A percentile compares a stretch with the other conserved stretches of the same genome.
Evolutionary conservation across 2,888 invertebrate species (phyloP).

Genomic region (Ametastegia equiseti): DNA sequence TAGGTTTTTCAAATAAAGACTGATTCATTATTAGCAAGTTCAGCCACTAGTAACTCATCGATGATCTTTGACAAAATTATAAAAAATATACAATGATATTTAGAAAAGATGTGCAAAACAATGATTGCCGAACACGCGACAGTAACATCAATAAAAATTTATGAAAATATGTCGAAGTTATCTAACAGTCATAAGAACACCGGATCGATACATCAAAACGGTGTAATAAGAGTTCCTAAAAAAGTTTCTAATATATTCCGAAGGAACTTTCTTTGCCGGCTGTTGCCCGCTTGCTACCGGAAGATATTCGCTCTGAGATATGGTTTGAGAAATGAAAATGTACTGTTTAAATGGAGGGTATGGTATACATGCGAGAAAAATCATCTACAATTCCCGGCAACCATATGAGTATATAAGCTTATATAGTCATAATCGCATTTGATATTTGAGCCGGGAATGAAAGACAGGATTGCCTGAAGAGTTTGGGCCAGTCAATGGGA

Average conservation of each 20-base stretch:
- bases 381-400: background rate
- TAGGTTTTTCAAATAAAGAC: background rate
- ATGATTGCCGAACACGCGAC: background rate
- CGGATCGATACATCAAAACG: background rate
- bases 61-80: background rate
- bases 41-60: background rate
- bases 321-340: background rate
- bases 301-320: constrained; percentile 9
- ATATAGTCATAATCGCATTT: background rate
- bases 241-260: background rate
- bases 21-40: background rate
- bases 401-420: too few relatives aligned
- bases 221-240: background rate
- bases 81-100: background rate
- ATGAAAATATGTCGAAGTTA: background rate
- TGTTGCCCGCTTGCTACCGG: background rate
- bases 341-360: background rate
- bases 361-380: background rate
- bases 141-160: background rate
- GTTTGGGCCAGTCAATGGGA: background rate
- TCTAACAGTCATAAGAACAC: background rate
- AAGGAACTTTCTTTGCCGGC: background rate
- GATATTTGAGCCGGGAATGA: background rate
- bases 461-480: background rate
- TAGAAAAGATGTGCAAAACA: background rate